phyloP scores from a whole-genome alignment of 1,140 invertebrate species.

The Bombus sylvicola region DNA sequence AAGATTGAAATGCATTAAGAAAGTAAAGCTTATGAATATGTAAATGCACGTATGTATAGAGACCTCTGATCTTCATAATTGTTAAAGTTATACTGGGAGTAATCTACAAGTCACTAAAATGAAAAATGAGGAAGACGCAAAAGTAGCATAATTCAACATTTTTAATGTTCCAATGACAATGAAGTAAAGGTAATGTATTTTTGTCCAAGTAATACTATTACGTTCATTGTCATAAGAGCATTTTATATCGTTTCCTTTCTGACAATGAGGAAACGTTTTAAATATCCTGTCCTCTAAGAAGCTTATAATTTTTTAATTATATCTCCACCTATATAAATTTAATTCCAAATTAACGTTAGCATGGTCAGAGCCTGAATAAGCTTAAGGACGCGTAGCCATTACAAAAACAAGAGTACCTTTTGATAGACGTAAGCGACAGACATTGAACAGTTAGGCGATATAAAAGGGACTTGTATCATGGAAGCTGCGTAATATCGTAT shows the following conservation, averaged over 20 bases:
- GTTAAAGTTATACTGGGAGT: background rate
- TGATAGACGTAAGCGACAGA: background rate
- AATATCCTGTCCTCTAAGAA: background rate
- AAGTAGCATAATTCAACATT: background rate
- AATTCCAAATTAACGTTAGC: background rate
- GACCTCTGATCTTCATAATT: background rate
- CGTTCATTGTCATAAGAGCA: background rate
- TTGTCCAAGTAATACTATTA: background rate
- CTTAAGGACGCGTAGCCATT: background rate
- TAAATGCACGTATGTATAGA: no score
- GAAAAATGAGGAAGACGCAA: background rate
- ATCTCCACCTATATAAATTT: background rate
- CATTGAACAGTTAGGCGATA: no score
- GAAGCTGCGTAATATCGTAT: no score
- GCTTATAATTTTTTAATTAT: constrained; percentile 2
- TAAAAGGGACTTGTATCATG: no score
- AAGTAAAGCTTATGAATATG: no score
- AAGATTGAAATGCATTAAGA: no score
- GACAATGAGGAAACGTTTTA: background rate
- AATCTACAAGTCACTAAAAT: background rate
- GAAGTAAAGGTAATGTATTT: background rate
- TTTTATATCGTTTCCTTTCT: background rate
- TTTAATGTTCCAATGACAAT: background rate
- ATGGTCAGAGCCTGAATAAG: background rate
- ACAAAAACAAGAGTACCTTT: background rate